Evolutionary conservation across 2,888 invertebrate species (phyloP).

Genomic region (Nephrotoma guestfalica): DNA sequence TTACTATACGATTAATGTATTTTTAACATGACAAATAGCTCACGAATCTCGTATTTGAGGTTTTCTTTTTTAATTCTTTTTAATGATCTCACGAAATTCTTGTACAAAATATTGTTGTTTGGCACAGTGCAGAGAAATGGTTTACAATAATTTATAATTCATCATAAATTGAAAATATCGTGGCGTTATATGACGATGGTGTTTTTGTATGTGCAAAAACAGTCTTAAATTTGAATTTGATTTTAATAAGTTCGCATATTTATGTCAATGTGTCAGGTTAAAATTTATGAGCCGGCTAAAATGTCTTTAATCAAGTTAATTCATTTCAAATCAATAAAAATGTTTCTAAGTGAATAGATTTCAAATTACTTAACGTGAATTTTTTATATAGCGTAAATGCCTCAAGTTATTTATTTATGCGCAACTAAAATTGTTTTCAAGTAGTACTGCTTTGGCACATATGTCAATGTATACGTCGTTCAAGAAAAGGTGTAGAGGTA

Average conservation of each 20-base stretch:
- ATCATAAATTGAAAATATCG: background rate
- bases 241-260: background rate
- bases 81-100: background rate
- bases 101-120: background rate
- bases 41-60: background rate
- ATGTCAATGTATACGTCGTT: too few relatives aligned
- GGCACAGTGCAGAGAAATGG: background rate
- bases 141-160: background rate
- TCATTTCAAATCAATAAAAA: background rate
- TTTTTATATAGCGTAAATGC: too few relatives aligned
- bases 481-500: too few relatives aligned
- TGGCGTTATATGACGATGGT: background rate
- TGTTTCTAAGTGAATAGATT: background rate
- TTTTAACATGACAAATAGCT: background rate
- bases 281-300: background rate
- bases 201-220: background rate
- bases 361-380: background rate
- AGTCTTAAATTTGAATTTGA: background rate
- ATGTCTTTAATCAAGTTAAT: background rate
- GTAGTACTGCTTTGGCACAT: too few relatives aligned
- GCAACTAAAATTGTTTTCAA: too few relatives aligned
- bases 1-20: background rate
- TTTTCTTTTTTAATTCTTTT: background rate
- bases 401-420: too few relatives aligned
- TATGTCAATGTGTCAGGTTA: background rate